A percentile compares a stretch with the other conserved stretches of the same genome.
Conservation (phyloP, 2,797 vertebrate genomes). For the Halcyon chelicuti region DNA sequence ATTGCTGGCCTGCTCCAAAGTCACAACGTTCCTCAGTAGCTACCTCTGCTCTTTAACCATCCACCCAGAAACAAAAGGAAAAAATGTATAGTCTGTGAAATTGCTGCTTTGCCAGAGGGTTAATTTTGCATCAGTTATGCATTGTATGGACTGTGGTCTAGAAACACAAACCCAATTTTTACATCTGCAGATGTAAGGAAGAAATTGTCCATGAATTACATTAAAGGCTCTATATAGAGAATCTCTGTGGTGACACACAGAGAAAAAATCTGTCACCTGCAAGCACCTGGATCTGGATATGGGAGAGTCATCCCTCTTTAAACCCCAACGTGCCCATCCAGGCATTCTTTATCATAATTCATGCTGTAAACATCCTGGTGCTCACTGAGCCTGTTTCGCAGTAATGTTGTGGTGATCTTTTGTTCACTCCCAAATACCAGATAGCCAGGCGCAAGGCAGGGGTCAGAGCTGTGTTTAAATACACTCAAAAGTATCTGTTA, state of each 20-base stretch:
- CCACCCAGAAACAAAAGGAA: not conserved
- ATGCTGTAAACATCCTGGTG: not conserved
- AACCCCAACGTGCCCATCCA: not conserved
- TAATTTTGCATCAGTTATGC: not conserved
- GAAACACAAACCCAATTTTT: not conserved
- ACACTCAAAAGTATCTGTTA: not conserved
- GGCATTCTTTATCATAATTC: not conserved
- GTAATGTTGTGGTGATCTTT: not conserved
- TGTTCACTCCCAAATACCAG: not conserved
- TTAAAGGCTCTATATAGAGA: not conserved
- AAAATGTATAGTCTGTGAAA: not conserved
- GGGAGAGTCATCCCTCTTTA: not conserved
- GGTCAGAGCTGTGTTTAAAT: not conserved
- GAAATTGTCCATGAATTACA: not conserved
- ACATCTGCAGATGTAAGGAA: not conserved
- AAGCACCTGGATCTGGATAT: not conserved
- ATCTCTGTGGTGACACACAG: fast-evolving
- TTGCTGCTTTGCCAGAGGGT: not conserved
- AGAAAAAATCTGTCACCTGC: not conserved
- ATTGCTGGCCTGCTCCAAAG: slow-evolving; percentile 20
- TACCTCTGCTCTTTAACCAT: not conserved
- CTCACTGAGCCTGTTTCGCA: not conserved
- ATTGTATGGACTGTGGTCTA: not conserved
- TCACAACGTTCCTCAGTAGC: not conserved
- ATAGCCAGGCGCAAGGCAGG: not conserved